Evolutionary conservation across 2,888 invertebrate genomes (phyloP), one percentile per base, ranked within the genome.

Genomic region (Cloeon dipterum): DNA sequence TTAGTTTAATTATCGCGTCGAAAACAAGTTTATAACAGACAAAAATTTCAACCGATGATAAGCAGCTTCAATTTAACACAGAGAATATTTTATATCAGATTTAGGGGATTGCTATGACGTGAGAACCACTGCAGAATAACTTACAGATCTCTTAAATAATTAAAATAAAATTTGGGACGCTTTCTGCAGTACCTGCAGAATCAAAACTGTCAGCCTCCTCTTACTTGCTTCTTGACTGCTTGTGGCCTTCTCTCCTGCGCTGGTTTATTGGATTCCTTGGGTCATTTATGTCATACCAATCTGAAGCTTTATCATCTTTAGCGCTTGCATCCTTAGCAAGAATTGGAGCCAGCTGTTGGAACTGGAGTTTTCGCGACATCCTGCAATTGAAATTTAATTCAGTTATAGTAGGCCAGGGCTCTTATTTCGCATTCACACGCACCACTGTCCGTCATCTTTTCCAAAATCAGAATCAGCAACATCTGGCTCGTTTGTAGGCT

Each of bases 201-300:
- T 25, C n/a, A n/a, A n/a, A n/a, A n/a, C n/a, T n/a, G n/a, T n/a
- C n/a, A n/a, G n/a, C n/a, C n/a, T n/a, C n/a, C n/a, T n/a, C n/a
- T n/a, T n/a, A n/a, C n/a, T n/a, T n/a, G n/a, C n/a, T n/a, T n/a
- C n/a, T n/a, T n/a, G n/a, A n/a, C n/a, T n/a, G n/a, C n/a, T 35
- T 37, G 32, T 20, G 37, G 18, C 43, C 56, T 48, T 81, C 88
- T 37, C 94, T 65, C 52, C 91, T 72, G 35, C 94, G 63, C 59
- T 91, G 85, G 48, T 88, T 94, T 4, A 98, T 57, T 0, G 89
- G 82, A 62, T 94, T 94, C 43, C 96, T 63, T 0, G 98, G 96
- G 58, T 98, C 96, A 50, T 78, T 81, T 20, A 93, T 85, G 52
- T 93, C 91, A 53, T 89, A 98, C 83, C 94, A 88, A 48, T 96